These are phyloP conservation scores for Anser cygnoides DNA, from an alignment of 2,113 vertebrate genomes.

Conservation along the genomic window DNA sequence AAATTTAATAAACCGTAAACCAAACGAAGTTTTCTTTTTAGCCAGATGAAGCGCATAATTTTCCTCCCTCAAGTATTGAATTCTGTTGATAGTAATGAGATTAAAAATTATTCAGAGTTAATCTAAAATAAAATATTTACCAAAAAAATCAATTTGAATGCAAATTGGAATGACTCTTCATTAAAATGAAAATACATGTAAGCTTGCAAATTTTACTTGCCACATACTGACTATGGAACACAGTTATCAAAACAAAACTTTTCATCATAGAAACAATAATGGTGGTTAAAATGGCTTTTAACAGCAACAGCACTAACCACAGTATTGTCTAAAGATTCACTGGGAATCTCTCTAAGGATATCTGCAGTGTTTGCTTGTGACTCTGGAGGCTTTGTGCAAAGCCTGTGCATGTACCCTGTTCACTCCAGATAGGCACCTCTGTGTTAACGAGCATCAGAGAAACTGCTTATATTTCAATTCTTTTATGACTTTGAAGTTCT, in stretches of 20 bases:
- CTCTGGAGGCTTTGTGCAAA: background rate
- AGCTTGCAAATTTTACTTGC: background rate
- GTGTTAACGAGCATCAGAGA: background rate
- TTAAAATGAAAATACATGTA: background rate
- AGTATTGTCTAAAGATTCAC: background rate
- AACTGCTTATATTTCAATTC: background rate
- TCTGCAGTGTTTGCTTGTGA: background rate
- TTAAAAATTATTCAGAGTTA: constrained; percentile 20
- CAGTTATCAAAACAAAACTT: background rate
- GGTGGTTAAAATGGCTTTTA: constrained; percentile 17
- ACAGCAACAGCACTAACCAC: background rate
- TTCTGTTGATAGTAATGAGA: background rate
- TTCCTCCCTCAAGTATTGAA: background rate
- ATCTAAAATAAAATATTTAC: constrained; percentile 64
- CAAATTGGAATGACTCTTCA: constrained; percentile 9
- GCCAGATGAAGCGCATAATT: background rate
- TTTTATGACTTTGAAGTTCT: background rate
- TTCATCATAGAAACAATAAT: constrained; percentile 1
- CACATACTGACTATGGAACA: background rate
- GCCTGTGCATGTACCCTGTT: background rate
- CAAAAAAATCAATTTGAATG: constrained; percentile 37
- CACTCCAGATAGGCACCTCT: background rate
- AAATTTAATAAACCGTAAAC: background rate
- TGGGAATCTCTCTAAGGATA: background rate
- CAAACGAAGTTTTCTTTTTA: background rate